These are phyloP conservation scores for Enteromius trimaculatus DNA, from an alignment of 2,797 vertebrate genomes.

Conservation along the genomic window DNA sequence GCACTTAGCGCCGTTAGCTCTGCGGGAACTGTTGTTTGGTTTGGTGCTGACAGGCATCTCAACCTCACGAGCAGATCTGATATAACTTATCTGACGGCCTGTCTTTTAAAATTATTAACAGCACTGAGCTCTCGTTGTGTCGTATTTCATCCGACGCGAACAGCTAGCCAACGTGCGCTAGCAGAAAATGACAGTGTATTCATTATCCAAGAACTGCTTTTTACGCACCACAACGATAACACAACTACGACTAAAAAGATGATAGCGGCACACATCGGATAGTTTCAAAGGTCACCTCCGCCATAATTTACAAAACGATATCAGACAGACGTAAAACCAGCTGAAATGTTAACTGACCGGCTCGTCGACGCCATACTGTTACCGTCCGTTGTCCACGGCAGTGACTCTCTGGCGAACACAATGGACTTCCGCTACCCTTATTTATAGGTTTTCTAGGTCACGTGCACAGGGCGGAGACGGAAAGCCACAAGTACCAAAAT, in stretches of 20 bases:
- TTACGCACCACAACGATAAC: background rate
- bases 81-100: background rate
- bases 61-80: background rate
- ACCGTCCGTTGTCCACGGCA: slow-evolving; percentile 40
- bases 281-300: background rate
- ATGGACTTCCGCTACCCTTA: slow-evolving; percentile 52
- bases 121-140: background rate
- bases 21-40: background rate
- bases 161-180: background rate
- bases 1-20: slow-evolving; percentile 25
- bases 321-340: background rate
- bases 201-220: background rate
- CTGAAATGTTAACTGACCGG: slow-evolving; percentile 67
- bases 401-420: slow-evolving; percentile 50
- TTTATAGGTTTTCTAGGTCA: slow-evolving; percentile 72
- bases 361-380: slow-evolving; percentile 79
- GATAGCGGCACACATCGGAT: background rate
- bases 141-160: background rate
- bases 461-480: slow-evolving; percentile 62
- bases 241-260: background rate
- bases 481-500: slow-evolving; percentile 42
- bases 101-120: background rate
- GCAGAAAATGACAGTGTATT: slow-evolving; percentile 16
- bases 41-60: slow-evolving; percentile 1
- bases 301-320: background rate